Base-by-base conservation (phyloP, 2,797 vertebrate genomes). In the Numenius phaeopus region DNA sequence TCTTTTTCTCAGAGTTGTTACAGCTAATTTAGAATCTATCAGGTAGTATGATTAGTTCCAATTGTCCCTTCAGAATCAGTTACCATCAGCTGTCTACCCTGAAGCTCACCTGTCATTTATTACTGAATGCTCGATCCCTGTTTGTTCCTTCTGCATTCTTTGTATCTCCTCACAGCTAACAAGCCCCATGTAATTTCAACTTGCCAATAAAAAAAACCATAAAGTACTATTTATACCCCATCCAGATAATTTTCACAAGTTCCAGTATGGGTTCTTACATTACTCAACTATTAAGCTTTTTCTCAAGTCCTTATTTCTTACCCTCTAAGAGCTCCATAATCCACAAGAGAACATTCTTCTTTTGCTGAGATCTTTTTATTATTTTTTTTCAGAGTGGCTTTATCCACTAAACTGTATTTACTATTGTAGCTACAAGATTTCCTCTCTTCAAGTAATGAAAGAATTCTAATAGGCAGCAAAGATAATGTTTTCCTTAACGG, bases 41-140 rank as follows among this genome's bases (percentile, higher is more conserved):
- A 95, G 89, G 87, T 87, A 93, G 91, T 93, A 97, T 89, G 97
- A 97, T 97, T 97, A 97, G 95, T 91, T 96, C 89, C 96, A 97
- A 94, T 97, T 95, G 96, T 94, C 95, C 96, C 88, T 98, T 97
- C 97, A 97, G 91, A 92, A 87, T 61, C 75, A 80, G 86, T 97
- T 97, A 97, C 88, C 78, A 73, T 97, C 96, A 97, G 90, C 93
- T 96, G 95, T 93, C 93, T 80, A 80, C 65, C 64, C 79, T 90
- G 92, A 96, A 96, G 88, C 88, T 95, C 78, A 92, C 78, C 86
- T 96, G 96, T 96, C 96, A 94, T 90, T 94, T 93, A 67, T 67
- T 89, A 37, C 88, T 57, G 88, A 92, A 40, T 82, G 89, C 71
- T 95, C 42, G 0, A 83, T 91, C 90, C 67, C 67, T 0, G 0